Evolutionary conservation across 2,888 invertebrate genomes (phyloP).

Genomic region (Pantelozetes paolii): DNA sequence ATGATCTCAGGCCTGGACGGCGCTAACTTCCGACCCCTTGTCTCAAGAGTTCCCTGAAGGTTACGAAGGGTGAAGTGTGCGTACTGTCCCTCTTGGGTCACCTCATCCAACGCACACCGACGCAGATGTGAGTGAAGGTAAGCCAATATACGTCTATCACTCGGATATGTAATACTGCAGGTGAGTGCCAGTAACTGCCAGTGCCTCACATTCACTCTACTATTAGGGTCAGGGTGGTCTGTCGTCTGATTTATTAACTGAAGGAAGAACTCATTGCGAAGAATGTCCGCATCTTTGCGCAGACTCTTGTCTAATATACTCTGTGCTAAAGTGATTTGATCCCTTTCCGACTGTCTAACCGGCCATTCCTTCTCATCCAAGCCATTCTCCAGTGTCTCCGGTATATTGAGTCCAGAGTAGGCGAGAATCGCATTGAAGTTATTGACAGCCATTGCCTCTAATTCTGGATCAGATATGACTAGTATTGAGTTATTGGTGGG

Average conservation of each 20-base stretch:
- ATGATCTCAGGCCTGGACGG: constrained; percentile 87
- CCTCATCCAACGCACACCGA: constrained; percentile 77
- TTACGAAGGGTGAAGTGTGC: constrained; percentile 80
- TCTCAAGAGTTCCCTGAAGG: constrained; percentile 58
- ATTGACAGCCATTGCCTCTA: constrained; percentile 72
- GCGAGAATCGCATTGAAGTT: constrained; percentile 84
- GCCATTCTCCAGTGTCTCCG: constrained; percentile 3
- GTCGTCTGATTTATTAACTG: constrained; percentile 91
- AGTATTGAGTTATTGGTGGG: constrained; percentile 75
- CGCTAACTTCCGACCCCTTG: constrained; percentile 75
- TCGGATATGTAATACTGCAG: constrained; percentile 77
- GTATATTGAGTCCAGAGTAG: constrained; percentile 67
- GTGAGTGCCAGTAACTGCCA: constrained; percentile 82
- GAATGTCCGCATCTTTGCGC: constrained; percentile 68
- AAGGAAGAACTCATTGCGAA: constrained; percentile 82
- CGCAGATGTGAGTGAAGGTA: constrained; percentile 84
- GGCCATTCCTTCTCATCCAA: constrained; percentile 35
- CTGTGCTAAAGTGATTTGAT: constrained; percentile 82
- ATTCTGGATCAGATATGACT: constrained; percentile 76
- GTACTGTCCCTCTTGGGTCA: constrained; percentile 89
- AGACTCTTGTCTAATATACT: constrained; percentile 82
- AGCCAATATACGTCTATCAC: constrained; percentile 75
- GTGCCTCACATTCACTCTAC: constrained; percentile 77
- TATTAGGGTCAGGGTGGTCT: constrained; percentile 68
- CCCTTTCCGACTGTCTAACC: constrained; percentile 62